These are phyloP conservation scores for Rhingia rostrata DNA, from an alignment of 2,888 invertebrate species.

Conservation along the genomic window DNA sequence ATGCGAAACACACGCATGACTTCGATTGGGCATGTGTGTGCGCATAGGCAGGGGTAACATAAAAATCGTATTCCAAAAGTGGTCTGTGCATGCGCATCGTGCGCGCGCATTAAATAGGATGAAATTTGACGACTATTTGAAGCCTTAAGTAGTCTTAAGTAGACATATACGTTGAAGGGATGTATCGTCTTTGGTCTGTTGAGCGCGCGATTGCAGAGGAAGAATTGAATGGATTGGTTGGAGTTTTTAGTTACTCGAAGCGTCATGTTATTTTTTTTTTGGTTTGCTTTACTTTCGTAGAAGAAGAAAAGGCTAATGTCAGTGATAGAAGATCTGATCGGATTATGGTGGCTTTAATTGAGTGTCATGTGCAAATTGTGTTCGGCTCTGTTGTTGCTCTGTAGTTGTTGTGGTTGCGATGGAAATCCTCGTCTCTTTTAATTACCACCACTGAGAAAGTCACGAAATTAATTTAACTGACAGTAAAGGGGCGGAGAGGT, in stretches of 20 bases:
- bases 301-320: conserved; percentile 13
- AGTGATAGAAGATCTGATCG: conserved; percentile 58
- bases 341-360: conserved; percentile 65
- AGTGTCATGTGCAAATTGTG: conserved; percentile 52
- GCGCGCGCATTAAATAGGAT: conserved; percentile 70
- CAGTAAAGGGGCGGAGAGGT: neutral
- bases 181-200: conserved; percentile 5
- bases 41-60: neutral
- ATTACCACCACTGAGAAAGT: conserved; percentile 12
- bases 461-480: conserved; percentile 25
- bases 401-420: neutral
- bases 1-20: conserved; percentile 41
- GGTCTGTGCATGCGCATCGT: conserved; percentile 39
- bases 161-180: conserved; percentile 61
- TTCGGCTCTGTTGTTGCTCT: conserved; percentile 11
- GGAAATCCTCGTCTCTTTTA: conserved; percentile 17
- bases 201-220: neutral
- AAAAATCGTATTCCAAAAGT: conserved; percentile 54
- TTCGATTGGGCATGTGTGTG: conserved; percentile 25
- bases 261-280: neutral
- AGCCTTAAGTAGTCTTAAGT: conserved; percentile 70
- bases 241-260: conserved; percentile 27
- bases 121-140: conserved; percentile 74
- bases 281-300: conserved; percentile 1
- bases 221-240: conserved; percentile 1